Evolutionary conservation across 1,140 invertebrate species (phyloP).

Genomic region (Leguminivora glycinivorella): DNA sequence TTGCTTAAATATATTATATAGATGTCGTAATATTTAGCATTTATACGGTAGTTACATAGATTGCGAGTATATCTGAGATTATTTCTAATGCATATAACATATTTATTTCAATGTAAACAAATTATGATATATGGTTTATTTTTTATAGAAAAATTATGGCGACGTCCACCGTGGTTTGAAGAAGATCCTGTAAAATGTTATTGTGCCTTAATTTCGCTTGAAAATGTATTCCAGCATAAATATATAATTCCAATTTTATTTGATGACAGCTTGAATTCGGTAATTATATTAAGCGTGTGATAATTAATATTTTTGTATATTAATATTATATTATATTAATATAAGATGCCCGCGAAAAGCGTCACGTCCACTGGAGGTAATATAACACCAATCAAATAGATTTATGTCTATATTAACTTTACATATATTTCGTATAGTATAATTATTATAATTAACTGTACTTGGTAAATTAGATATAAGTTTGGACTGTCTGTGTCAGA

Average conservation of each 20-base stretch:
- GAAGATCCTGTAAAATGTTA: slow-evolving; percentile 25
- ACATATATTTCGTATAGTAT: slow-evolving; percentile 29
- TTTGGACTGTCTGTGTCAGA: slow-evolving; percentile 7
- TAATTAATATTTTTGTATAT: slow-evolving; percentile 36
- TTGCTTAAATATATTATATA: slow-evolving; percentile 1
- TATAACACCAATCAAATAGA: slow-evolving; percentile 66
- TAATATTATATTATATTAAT: slow-evolving; percentile 36
- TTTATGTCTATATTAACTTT: slow-evolving; percentile 35
- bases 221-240: slow-evolving; percentile 27
- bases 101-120: slow-evolving; percentile 33
- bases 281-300: slow-evolving; percentile 30
- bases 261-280: slow-evolving; percentile 35
- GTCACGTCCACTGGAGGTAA: slow-evolving; percentile 73
- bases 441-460: slow-evolving; percentile 34
- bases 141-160: slow-evolving; percentile 47
- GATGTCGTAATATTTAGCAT: slow-evolving; percentile 14
- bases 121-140: slow-evolving; percentile 37
- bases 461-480: slow-evolving; percentile 11
- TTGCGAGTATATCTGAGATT: slow-evolving; percentile 6
- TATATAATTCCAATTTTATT: slow-evolving; percentile 32
- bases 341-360: slow-evolving; percentile 57
- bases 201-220: slow-evolving; percentile 37
- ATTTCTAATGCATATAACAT: slow-evolving; percentile 6
- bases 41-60: background rate
- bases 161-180: slow-evolving; percentile 39